Conservation (phyloP, 2,888 invertebrate genomes). For the Drosophila nr. fundita region DNA sequence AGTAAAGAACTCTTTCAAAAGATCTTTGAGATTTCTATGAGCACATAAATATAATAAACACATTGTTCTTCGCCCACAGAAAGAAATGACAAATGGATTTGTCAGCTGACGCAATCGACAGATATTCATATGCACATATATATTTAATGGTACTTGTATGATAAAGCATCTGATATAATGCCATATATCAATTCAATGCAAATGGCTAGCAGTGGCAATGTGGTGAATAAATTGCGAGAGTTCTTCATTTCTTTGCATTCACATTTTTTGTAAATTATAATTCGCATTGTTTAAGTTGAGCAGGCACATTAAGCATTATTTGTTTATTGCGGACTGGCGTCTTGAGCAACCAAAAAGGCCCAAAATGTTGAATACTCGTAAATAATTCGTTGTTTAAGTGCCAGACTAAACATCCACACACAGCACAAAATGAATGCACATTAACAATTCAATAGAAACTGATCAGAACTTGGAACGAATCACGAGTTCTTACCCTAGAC, state of each 20-base stretch:
- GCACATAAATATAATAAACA: neutral
- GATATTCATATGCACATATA: neutral
- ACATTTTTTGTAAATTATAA: conserved; percentile 67
- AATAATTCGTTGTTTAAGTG: conserved; percentile 66
- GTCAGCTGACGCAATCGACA: conserved; percentile 37
- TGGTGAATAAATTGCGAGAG: conserved; percentile 52
- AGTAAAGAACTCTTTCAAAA: neutral
- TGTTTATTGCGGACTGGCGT: conserved; percentile 55
- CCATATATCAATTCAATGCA: conserved; percentile 42
- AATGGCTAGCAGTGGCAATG: conserved; percentile 75
- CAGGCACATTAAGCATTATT: conserved; percentile 66
- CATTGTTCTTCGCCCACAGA: conserved; percentile 16
- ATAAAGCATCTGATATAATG: conserved; percentile 11
- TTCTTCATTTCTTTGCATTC: conserved; percentile 53
- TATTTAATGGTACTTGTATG: conserved; percentile 6
- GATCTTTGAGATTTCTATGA: neutral
- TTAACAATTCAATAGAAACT: conserved; percentile 46
- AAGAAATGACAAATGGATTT: conserved; percentile 27
- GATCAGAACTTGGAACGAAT: conserved; percentile 13
- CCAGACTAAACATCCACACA: conserved; percentile 56
- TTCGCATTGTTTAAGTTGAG: conserved; percentile 71
- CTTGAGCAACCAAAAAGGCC: conserved; percentile 22
- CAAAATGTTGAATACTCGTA: conserved; percentile 64
- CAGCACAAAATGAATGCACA: conserved; percentile 5
- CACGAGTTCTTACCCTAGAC: conserved; percentile 10